Evolutionary conservation across 2,888 invertebrate species (phyloP), one percentile per base, ranked within the genome.

Genomic region (Nysson spinosus): DNA sequence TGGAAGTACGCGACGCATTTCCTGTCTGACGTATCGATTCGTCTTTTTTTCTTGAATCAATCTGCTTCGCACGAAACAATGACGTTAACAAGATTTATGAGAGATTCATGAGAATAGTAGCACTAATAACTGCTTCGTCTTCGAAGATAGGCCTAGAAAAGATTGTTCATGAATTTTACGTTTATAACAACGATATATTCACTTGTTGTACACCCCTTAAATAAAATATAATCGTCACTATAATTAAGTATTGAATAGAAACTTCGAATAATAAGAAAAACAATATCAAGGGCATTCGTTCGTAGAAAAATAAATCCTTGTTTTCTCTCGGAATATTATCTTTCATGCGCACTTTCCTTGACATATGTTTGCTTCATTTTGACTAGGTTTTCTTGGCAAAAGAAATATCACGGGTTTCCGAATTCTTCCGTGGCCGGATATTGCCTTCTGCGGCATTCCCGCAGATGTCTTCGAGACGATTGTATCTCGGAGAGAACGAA

Each of bases 401-500:
- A 58, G 66, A 72, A 74, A 77, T 76, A 70, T 55, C 44, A 44
- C 22, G 54, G 51, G 55, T 58, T 47, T 51, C 63, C 56, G 54
- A 61, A 69, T 65, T 71, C 73, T 76, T 73, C 52, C 67, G 60
- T 56, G 43, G 49, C 54, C 52, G 63, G 67, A 76, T 78, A 78
- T 78, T 75, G 69, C 70, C 64, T 58, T 71, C 54, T 62, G 70
- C 69, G 66, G 58, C 61, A 51, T 57, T 54, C 44, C 65, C 66
- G 68, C 72, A 63, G 65, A 75, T 75, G 64, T 69, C 61, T 50
- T 58, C 34, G 34, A 34, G 42, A n/a, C 42, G 11, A 30, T 42
- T 32, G 16, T 20, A 19, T n/a, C 9, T 4, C n/a, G 12, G n/a
- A 43, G 12, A 32, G 4, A 52, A 34, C 19, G 3, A 35, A 46